Evolutionary conservation across 2,113 vertebrate species (phyloP), one percentile per base, ranked within the genome.

Genomic region (Triplophysa siluroides): DNA sequence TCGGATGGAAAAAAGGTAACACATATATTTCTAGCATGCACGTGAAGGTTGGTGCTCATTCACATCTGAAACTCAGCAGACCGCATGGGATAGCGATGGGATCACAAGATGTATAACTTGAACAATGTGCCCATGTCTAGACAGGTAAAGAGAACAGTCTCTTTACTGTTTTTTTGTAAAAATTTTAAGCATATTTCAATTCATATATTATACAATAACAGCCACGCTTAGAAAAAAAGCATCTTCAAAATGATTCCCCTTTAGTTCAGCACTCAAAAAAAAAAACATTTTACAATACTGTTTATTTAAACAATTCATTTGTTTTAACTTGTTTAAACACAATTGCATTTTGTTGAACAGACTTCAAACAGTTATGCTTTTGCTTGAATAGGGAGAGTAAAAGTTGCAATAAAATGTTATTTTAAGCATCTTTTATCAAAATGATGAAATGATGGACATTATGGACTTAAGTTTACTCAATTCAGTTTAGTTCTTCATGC

Each of bases 131-230:
- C 47, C 38, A 75, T 47, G 41, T 14, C n/a, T n/a, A 50, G 47
- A 19, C 52, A n/a, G 52, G 16, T 56, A 19, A 19, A 56, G 52
- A 56, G 52, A 45, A 64, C 41, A 29, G 73, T 54, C n/a, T n/a
- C n/a, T n/a, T n/a, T n/a, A n/a, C n/a, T n/a, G n/a, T n/a, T n/a
- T n/a, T n/a, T n/a, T n/a, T n/a, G n/a, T n/a, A n/a, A n/a, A n/a
- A n/a, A n/a, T 58, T 58, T 58, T n/a, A 9, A 58, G 24, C 13
- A 52, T 65, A 65, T 73, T 60, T 73, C 18, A 33, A 73, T 65
- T 76, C 43, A 50, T 41, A 50, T 47, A 63, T 8, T 9, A n/a
- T n/a, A 3, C 1, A 76, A 13, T 19, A 29, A 76, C 8, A 50
- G 23, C 29, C 50, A 2, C 50, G 3, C 33, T 38, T 38, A 7